These are phyloP conservation scores for Erebia ligea DNA, from an alignment of 2,888 invertebrate species.

Conservation along the genomic window DNA sequence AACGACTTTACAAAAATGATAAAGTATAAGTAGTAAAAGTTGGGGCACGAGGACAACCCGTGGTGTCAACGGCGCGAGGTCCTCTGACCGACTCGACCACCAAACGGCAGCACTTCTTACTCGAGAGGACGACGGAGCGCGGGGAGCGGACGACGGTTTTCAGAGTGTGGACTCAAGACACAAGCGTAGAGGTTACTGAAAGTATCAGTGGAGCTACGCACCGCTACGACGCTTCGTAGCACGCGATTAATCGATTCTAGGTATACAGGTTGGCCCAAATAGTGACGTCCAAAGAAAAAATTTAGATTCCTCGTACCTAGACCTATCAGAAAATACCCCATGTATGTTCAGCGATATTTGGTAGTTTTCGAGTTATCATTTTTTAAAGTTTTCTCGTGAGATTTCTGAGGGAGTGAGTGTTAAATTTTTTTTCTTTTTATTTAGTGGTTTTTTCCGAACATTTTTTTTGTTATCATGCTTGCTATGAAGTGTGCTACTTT, in stretches of 20 bases:
- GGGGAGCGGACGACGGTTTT: constrained; percentile 23
- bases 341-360: no score
- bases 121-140: constrained; percentile 53
- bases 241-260: not conserved
- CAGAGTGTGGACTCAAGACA: constrained; percentile 28
- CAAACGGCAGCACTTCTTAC: constrained; percentile 50
- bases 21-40: not conserved
- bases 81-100: constrained; percentile 72
- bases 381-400: no score
- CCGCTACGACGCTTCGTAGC: not conserved
- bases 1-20: constrained; percentile 7
- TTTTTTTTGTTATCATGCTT: no score
- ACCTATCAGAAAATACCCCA: no score
- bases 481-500: no score
- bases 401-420: no score
- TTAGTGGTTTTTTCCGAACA: no score
- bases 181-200: constrained; percentile 8
- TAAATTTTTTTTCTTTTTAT: no score
- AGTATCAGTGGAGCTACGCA: not conserved
- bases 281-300: no score
- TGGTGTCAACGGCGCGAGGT: constrained; percentile 73
- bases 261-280: no score
- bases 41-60: constrained; percentile 42
- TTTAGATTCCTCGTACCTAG: no score
- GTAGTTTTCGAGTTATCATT: no score